Evolutionary conservation across 1,140 invertebrate species (phyloP).

Genomic region (Zophobas morio): DNA sequence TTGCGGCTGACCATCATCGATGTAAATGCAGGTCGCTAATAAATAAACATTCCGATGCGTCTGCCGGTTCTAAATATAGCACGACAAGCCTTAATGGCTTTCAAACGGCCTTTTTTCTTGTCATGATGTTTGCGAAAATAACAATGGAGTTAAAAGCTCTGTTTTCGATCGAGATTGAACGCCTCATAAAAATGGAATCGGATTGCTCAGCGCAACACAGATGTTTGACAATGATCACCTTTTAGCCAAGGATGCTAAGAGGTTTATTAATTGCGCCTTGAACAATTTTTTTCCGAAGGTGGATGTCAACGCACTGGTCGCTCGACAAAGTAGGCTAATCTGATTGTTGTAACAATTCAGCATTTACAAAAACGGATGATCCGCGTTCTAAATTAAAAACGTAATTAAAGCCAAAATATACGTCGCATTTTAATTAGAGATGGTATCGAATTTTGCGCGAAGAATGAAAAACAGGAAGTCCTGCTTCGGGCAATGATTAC

Average conservation of each 20-base stretch:
- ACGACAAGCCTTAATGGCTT: background rate
- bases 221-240: background rate
- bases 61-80: constrained; percentile 38
- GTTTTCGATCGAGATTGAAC: background rate
- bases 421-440: constrained; percentile 3
- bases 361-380: background rate
- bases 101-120: constrained; percentile 15
- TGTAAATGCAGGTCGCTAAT: constrained; percentile 22
- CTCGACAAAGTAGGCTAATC: background rate
- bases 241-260: background rate
- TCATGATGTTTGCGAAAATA: background rate
- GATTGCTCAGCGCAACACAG: too few relatives aligned
- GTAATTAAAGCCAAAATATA: background rate
- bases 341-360: background rate
- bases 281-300: background rate
- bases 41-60: constrained; percentile 37
- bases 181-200: background rate
- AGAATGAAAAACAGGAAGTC: constrained; percentile 13
- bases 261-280: background rate
- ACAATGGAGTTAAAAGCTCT: constrained; percentile 1
- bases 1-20: constrained; percentile 22
- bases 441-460: constrained; percentile 3
- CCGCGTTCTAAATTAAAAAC: background rate
- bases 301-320: background rate
- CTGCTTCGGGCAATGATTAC: background rate